Evolutionary conservation across 2,888 invertebrate species (phyloP).

Genomic region (Zootermopsis nevadensis): DNA sequence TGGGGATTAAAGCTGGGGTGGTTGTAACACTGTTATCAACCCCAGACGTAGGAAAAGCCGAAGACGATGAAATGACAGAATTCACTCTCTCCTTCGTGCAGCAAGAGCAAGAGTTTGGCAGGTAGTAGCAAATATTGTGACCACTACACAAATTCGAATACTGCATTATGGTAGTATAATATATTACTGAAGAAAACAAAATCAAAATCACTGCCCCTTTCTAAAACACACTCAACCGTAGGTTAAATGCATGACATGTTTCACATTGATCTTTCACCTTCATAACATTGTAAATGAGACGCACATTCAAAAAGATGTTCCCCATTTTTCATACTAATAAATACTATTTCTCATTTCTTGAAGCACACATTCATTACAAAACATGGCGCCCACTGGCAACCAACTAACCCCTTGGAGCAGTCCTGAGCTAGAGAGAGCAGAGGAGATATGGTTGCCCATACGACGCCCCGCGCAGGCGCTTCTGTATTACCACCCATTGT

Average conservation of each 20-base stretch:
- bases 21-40: not conserved
- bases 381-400: constrained; percentile 40
- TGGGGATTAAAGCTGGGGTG: not conserved
- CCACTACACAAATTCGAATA: not conserved
- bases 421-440: constrained; percentile 18
- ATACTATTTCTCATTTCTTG: constrained; percentile 2
- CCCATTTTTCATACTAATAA: not conserved
- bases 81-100: not conserved
- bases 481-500: not conserved
- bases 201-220: not conserved
- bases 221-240: not conserved
- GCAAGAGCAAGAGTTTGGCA: not conserved
- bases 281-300: not conserved
- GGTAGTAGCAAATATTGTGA: not conserved
- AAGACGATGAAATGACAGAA: not conserved
- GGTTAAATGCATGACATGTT: not conserved
- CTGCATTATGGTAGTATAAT: not conserved
- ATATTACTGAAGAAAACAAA: not conserved
- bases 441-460: constrained; percentile 32
- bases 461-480: constrained; percentile 2
- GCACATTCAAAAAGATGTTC: not conserved
- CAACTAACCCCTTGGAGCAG: constrained; percentile 37
- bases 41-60: not conserved
- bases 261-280: not conserved
- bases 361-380: constrained; percentile 35